Evolutionary conservation across 2,113 vertebrate genomes (phyloP).

Genomic region (Upupa epops): DNA sequence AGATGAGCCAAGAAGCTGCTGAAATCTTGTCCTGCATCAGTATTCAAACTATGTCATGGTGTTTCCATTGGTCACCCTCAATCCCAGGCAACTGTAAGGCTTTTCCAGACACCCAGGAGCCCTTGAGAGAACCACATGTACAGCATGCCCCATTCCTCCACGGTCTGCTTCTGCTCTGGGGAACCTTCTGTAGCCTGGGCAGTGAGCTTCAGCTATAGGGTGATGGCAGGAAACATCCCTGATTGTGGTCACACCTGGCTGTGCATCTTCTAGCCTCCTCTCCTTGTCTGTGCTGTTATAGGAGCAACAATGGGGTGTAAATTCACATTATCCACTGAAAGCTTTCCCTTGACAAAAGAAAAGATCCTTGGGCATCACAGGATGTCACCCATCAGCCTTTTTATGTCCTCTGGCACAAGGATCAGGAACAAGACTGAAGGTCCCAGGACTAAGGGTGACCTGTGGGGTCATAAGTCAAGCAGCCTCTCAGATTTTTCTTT

Average conservation of each 20-base stretch:
- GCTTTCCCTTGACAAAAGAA: background rate
- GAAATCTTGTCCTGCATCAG: background rate
- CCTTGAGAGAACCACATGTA: rapidly evolving
- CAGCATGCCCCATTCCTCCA: rapidly evolving
- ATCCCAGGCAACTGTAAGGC: background rate
- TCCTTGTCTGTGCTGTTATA: background rate
- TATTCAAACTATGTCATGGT: rapidly evolving
- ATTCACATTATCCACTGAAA: background rate
- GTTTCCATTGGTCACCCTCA: background rate
- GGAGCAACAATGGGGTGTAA: background rate
- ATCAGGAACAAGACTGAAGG: no score
- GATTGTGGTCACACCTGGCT: rapidly evolving
- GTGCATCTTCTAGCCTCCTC: background rate
- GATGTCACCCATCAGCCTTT: no score
- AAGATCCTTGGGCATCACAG: no score
- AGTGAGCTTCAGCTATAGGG: rapidly evolving
- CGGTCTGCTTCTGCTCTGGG: background rate
- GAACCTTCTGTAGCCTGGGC: background rate
- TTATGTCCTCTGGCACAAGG: no score
- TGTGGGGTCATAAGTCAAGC: no score
- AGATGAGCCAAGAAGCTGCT: background rate
- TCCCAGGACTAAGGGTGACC: no score
- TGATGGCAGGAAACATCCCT: background rate
- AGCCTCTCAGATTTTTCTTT: no score
- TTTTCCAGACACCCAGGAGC: background rate